Evolutionary conservation across 2,888 invertebrate genomes (phyloP), one percentile per base, ranked within the genome.

Genomic region (Aphodius granarius): DNA sequence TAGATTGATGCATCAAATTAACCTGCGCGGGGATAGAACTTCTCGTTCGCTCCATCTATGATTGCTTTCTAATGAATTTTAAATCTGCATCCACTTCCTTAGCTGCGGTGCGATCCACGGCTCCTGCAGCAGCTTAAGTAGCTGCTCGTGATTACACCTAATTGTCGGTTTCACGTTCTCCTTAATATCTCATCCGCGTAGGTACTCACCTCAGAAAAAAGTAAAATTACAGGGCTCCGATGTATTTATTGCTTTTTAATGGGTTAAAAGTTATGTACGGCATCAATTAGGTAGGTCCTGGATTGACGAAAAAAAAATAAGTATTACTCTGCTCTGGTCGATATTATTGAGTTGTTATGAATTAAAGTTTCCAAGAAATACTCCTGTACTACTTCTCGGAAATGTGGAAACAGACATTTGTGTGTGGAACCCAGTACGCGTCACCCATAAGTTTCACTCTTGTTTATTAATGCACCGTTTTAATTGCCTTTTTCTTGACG

Each of bases 1-100:
- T 43, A 43, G 43, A 43, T 43, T 43, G 43, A 43, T 43, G 43
- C 43, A 43, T 3, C 13, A 43, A 43, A 43, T 43, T 43, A 43
- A 13, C 43, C 43, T 43, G 43, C 43, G 13, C 43, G 3, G 43
- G 43, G 3, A 6, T 43, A 2, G 1, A 43, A 43, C 43, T 43
- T 13, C 2, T 43, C 13, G 13, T 43, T 43, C 43, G 43, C 43
- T 43, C 43, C 43, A 43, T 43, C 43, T 43, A 43, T 43, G 68
- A 68, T 68, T 22, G 68, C 68, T 68, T 68, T 68, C 68, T 68
- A 68, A 68, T 68, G 68, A 68, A 68, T 68, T 68, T 68, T 68
- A 68, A 68, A 68, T 68, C 20, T 68, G 22, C 20, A 22, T 22
- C 15, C 65, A 19, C 19, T 65, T 19, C 19, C 19, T 19, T 19